Conservation (phyloP, 1,140 invertebrate species). For the Drosophila prosaltans region DNA sequence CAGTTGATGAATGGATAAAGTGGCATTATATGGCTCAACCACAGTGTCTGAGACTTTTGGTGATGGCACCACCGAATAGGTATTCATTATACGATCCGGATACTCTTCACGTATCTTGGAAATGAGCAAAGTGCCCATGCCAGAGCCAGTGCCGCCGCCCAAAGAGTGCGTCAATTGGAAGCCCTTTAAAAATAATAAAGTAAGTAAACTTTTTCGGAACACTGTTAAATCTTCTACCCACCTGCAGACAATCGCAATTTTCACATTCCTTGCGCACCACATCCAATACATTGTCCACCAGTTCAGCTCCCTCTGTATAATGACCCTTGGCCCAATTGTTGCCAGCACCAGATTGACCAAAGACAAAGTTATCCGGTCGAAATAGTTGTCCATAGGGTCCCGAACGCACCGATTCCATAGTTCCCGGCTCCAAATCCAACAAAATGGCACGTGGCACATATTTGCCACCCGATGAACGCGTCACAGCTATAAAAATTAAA, state of each 20-base stretch:
- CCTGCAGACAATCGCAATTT: constrained; percentile 88
- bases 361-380: constrained; percentile 89
- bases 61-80: constrained; percentile 91
- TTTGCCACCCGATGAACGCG: constrained; percentile 85
- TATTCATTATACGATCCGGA: constrained; percentile 94
- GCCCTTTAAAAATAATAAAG: constrained; percentile 84
- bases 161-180: constrained; percentile 91
- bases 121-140: constrained; percentile 90
- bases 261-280: constrained; percentile 91
- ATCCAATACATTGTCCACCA: constrained; percentile 91
- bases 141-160: constrained; percentile 91
- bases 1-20: constrained; percentile 90
- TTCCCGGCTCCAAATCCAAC: constrained; percentile 90
- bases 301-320: constrained; percentile 90
- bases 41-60: constrained; percentile 92
- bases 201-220: too few species aligned
- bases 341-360: constrained; percentile 85
- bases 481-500: constrained; percentile 60
- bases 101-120: constrained; percentile 91
- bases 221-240: constrained; percentile 22
- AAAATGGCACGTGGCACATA: constrained; percentile 92
- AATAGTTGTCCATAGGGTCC: constrained; percentile 89
- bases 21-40: constrained; percentile 92
- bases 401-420: constrained; percentile 90
- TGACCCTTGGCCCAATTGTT: constrained; percentile 88